phyloP scores from a whole-genome alignment of 2,113 vertebrate species.

The Illadopsis cleaveri region DNA sequence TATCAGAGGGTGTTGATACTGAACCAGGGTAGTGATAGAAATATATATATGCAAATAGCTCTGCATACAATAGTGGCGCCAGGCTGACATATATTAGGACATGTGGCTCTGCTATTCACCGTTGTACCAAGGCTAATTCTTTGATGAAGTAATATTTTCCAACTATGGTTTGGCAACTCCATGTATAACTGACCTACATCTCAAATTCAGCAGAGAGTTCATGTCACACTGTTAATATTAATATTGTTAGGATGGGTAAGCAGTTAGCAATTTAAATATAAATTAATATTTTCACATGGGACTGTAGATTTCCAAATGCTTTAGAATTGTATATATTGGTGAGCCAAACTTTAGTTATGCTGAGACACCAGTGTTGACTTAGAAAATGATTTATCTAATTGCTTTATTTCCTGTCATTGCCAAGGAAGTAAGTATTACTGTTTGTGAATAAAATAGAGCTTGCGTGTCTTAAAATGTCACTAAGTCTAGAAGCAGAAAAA shows the following conservation, averaged over 20 bases:
- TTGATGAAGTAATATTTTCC: slow-evolving; percentile 72
- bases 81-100: slow-evolving; percentile 41
- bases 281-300: slow-evolving; percentile 60
- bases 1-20: slow-evolving; percentile 7
- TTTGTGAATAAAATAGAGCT: slow-evolving; percentile 33
- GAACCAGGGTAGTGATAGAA: slow-evolving; percentile 30
- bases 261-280: slow-evolving; percentile 57
- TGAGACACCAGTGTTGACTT: slow-evolving; percentile 63
- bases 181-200: slow-evolving; percentile 33
- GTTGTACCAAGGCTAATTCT: slow-evolving; percentile 46
- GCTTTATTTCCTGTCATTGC: slow-evolving; percentile 59
- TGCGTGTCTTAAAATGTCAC: slow-evolving; percentile 25
- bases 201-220: slow-evolving; percentile 57
- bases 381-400: slow-evolving; percentile 62
- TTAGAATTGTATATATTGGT: neutral
- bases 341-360: slow-evolving; percentile 40
- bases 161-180: slow-evolving; percentile 36
- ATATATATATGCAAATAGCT: slow-evolving; percentile 36
- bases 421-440: slow-evolving; percentile 47
- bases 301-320: slow-evolving; percentile 45
- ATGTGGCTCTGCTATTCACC: slow-evolving; percentile 38
- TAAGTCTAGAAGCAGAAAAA: slow-evolving; percentile 20
- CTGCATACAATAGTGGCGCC: slow-evolving; percentile 52
- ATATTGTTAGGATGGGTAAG: slow-evolving; percentile 54
- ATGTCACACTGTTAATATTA: slow-evolving; percentile 56